Conservation (phyloP, 2,888 invertebrate species). For the Chironomus riparius region DNA sequence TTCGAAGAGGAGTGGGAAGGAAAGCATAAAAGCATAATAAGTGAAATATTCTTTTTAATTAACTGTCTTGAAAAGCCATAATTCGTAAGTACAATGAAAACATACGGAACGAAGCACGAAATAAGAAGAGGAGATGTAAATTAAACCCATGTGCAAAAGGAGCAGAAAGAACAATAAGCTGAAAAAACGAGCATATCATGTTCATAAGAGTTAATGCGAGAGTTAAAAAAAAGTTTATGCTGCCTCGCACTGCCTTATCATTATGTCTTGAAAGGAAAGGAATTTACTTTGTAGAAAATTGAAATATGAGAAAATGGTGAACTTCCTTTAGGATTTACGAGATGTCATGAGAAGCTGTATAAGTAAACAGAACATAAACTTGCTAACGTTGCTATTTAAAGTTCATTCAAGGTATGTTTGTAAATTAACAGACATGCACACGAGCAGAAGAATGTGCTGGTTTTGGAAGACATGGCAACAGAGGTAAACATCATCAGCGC, state of each 20-base stretch:
- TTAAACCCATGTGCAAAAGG: neutral
- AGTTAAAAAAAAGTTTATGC: neutral
- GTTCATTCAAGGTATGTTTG: neutral
- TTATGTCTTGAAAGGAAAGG: neutral
- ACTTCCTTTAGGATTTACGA: neutral
- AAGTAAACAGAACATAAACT: neutral
- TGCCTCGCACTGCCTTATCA: neutral
- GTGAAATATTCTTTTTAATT: neutral
- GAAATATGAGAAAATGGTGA: constrained; percentile 7
- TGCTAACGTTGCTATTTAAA: neutral
- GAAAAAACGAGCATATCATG: neutral
- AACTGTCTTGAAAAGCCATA: constrained; percentile 7
- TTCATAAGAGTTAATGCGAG: neutral
- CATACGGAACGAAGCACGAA: neutral
- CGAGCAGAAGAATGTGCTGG: too few relatives aligned
- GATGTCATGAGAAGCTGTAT: neutral
- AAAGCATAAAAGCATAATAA: neutral
- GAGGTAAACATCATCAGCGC: too few relatives aligned
- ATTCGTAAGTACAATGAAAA: neutral
- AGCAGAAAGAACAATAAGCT: neutral
- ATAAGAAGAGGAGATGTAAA: neutral
- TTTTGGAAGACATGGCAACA: too few relatives aligned
- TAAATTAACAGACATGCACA: constrained; percentile 1
- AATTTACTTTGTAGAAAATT: neutral
- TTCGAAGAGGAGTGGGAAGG: neutral